Evolutionary conservation across 2,113 vertebrate species (phyloP).

Genomic region (Chunga burmeisteri): DNA sequence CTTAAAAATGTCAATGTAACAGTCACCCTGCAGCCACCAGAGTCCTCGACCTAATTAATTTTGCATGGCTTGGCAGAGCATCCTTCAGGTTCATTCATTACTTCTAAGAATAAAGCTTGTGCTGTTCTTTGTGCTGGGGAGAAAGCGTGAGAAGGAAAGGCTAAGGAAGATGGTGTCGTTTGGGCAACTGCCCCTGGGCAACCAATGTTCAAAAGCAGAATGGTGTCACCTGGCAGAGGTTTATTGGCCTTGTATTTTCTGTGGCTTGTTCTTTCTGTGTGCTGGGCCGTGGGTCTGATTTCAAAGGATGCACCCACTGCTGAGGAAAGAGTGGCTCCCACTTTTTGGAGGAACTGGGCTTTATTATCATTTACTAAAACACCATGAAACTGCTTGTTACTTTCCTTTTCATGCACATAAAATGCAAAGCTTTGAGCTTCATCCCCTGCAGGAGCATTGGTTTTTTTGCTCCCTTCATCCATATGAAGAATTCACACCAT

Average conservation of each 20-base stretch:
- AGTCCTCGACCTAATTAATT: constrained; percentile 45
- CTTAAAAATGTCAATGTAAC: not conserved
- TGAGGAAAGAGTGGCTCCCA: not conserved
- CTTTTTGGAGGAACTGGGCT: not conserved
- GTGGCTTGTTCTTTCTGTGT: not conserved
- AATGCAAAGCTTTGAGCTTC: not conserved
- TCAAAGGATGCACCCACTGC: not conserved
- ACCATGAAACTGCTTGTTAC: not conserved
- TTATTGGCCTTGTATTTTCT: not conserved
- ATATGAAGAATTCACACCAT: not conserved
- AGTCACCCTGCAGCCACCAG: constrained; percentile 18
- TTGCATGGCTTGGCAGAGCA: not conserved
- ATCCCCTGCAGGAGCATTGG: accelerated
- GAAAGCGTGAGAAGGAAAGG: not conserved
- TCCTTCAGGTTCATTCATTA: constrained; percentile 18
- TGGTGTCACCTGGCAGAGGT: not conserved
- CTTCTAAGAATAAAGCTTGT: not conserved
- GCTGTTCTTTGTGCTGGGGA: not conserved
- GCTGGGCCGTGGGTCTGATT: not conserved
- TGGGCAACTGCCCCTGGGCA: not conserved
- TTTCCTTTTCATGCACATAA: not conserved
- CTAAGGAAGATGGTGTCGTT: accelerated
- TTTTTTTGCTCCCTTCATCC: not conserved
- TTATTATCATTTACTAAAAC: not conserved
- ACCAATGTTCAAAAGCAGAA: not conserved